Base-by-base conservation (phyloP, 2,113 vertebrate genomes). In the Vidua macroura region DNA sequence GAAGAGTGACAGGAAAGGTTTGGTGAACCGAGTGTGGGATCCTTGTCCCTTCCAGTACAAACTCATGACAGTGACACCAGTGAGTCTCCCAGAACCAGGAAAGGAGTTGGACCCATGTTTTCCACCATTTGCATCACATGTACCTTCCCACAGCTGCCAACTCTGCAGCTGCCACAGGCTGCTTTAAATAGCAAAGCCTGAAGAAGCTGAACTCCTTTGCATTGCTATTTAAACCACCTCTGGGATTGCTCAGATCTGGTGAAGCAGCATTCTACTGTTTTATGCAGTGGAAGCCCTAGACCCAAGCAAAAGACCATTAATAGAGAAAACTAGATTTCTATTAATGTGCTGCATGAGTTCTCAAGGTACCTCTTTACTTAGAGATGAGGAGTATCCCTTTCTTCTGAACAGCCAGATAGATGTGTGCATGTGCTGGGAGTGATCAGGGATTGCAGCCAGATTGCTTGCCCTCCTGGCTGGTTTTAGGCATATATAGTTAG, bases 141-240 rank as follows among this genome's bases (percentile, higher is more conserved):
- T 22, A 75, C 51, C 64, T 56, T 67, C 88, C 92, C 44, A 10
- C 66, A 92, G 41, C 92, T 97, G 92, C 93, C 92, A 95, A 9
- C 19, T 59, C 92, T 92, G 94, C 68, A 95, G 90, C 89, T 92
- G 82, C 96, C 39, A 68, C 80, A 80, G 79, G 80, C 95, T 75
- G 72, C 58, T 95, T 87, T 87, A 84, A 96, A 91, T 76, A 77
- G 19, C 58, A 96, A 96, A 93, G 94, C 82, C 88, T 95, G 95
- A 94, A 93, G 73, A 89, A 74, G 53, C 58, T 66, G 48, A 95
- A 88, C 70, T 81, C 93, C 48, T 82, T 95, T 79, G 93, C 92
- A 78, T 73, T 82, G 87, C 51, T 93, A 10, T 60, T 86, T 87
- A 58, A 89, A 67, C 39, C 17, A 70, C 70, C 74, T 56, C 91